Evolutionary conservation across 2,888 invertebrate genomes (phyloP).

Genomic region (Polymixis lichenea): DNA sequence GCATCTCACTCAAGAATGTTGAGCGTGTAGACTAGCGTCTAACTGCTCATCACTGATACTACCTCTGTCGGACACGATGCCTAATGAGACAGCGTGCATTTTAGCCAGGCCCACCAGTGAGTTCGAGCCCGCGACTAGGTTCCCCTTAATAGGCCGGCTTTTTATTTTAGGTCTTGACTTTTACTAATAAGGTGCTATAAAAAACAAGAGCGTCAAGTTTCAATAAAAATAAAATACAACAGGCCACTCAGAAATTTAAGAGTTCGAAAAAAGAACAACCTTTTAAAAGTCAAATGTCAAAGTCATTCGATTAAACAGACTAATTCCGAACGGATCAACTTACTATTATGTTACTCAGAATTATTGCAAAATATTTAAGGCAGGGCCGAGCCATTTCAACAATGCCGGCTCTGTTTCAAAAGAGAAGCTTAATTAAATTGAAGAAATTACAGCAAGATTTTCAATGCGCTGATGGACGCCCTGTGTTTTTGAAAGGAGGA

Average conservation of each 20-base stretch:
- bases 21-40: too few species aligned
- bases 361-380: constrained; percentile 35
- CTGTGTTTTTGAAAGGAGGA: constrained; percentile 71
- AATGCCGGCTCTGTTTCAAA: constrained; percentile 36
- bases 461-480: constrained; percentile 73
- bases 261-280: background rate
- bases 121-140: too few species aligned
- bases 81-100: too few species aligned
- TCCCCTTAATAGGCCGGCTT: too few species aligned
- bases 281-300: constrained; percentile 6
- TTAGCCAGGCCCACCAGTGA: too few species aligned
- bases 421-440: constrained; percentile 51
- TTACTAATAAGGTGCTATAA: background rate
- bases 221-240: background rate
- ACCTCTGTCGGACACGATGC: too few species aligned
- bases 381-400: constrained; percentile 61
- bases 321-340: constrained; percentile 39
- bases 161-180: background rate
- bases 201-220: background rate
- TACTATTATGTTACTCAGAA: constrained; percentile 40
- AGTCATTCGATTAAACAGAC: constrained; percentile 42
- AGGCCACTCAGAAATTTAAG: constrained; percentile 13
- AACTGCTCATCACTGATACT: too few species aligned
- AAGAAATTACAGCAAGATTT: constrained; percentile 72
- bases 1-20: too few species aligned